phyloP scores from a whole-genome alignment of 2,888 invertebrate species.

The Actias luna region DNA sequence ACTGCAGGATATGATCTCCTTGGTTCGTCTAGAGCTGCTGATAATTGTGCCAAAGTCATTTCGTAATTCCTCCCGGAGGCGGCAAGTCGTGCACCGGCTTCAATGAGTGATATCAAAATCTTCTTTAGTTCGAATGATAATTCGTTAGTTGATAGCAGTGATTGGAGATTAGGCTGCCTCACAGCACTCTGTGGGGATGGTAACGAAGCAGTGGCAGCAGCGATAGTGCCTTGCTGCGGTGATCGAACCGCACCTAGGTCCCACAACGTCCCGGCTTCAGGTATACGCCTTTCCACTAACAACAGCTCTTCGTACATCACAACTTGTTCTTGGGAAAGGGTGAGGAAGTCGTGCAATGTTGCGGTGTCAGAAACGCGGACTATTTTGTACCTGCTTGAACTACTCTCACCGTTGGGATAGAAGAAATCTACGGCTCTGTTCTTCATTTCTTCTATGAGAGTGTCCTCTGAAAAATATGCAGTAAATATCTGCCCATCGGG shows the following conservation, averaged over 20 bases:
- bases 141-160: conserved; percentile 70
- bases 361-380: conserved; percentile 63
- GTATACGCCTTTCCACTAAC: conserved; percentile 59
- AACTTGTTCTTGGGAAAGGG: conserved; percentile 63
- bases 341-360: conserved; percentile 67
- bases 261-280: conserved; percentile 68
- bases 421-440: conserved; percentile 65
- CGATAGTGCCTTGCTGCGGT: conserved; percentile 62
- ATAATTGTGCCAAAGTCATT: conserved; percentile 58
- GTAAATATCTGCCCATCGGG: conserved; percentile 66
- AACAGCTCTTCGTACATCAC: conserved; percentile 64
- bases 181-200: conserved; percentile 54
- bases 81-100: conserved; percentile 70
- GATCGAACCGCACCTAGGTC: conserved; percentile 69
- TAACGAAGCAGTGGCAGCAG: conserved; percentile 67
- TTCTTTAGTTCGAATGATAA: conserved; percentile 65
- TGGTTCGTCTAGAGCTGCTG: conserved; percentile 66
- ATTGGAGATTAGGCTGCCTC: conserved; percentile 68
- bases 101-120: conserved; percentile 70
- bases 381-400: conserved; percentile 62
- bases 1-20: conserved; percentile 43
- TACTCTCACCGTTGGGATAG: conserved; percentile 65
- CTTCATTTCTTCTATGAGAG: conserved; percentile 68
- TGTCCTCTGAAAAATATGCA: conserved; percentile 61
- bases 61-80: conserved; percentile 70